Evolutionary conservation across 2,113 vertebrate genomes (phyloP), one percentile per base, ranked within the genome.

Genomic region (Prunella himalayana): DNA sequence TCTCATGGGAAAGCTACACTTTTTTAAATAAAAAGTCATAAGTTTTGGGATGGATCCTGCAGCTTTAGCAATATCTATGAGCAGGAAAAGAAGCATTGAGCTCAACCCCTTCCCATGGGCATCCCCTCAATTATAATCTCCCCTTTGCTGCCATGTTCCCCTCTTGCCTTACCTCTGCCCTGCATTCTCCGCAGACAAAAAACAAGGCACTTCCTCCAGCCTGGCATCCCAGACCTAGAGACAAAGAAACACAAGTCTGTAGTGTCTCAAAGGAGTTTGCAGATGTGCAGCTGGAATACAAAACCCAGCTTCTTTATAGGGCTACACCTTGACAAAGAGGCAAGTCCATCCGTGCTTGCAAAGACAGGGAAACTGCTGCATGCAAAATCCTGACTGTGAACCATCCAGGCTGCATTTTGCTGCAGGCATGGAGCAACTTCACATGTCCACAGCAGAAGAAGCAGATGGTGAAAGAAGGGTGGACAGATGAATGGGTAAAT

Each of bases 181-280:
- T 96, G 97, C 68, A 97, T 94, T 91, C 95, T 97, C 91, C 81
- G 78, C 94, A 98, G 90, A 92, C 98, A 98, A 68, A 97, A 97
- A 41, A n/a, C 80, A 79, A 98, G 90, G 94, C 95, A 98, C 59
- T 93, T 98, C 82, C 95, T 98, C 98, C 98, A 98, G 92, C 97
- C 89, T 2, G 96, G 98, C 98, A 98, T 98, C 68, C 66, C 91
- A 73, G 44, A 60, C 24, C 39, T 66, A 63, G 54, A 82, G 44
- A 93, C 24, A 86, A 76, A 94, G 72, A 92, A 71, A 84, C 7
- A 69, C 42, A 59, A 64, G 68, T 53, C 65, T 45, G 50, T 60
- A 57, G 77, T 23, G 45, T 84, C 85, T 54, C 45, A 6, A 76
- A 88, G 65, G 42, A 82, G 59, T 21, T 85, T 82, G 76, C 61